Evolutionary conservation across 2,113 vertebrate species (phyloP).

Genomic region (Carollia perspicillata): DNA sequence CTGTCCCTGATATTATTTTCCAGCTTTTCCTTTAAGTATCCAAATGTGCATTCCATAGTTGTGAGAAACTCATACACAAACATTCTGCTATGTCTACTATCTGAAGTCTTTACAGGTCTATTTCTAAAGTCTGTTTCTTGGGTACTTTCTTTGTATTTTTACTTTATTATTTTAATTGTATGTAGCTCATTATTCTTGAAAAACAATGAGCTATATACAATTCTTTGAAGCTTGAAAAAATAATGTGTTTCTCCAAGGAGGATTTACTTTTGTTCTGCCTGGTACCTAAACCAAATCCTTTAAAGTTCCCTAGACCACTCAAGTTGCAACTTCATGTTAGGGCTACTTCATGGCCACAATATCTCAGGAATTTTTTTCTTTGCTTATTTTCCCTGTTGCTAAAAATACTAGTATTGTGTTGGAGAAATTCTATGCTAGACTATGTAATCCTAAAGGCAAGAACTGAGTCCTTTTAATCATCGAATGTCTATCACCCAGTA

Average conservation of each 20-base stretch:
- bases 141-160: neutral
- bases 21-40: neutral
- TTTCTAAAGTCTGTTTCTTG: neutral
- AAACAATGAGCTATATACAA: no score
- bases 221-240: neutral
- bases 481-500: neutral
- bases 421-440: neutral
- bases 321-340: neutral
- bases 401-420: neutral
- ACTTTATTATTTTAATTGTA: neutral
- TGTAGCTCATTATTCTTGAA: neutral
- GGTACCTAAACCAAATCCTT: constrained; percentile 8
- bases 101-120: neutral
- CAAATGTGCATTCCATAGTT: neutral
- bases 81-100: neutral
- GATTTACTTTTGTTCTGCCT: neutral
- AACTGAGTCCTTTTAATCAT: neutral
- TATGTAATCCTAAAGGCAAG: neutral
- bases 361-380: neutral
- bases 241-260: neutral
- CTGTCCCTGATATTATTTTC: neutral
- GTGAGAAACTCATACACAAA: neutral
- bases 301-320: neutral
- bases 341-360: neutral
- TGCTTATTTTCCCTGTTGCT: constrained; percentile 16